phyloP scores from a whole-genome alignment of 2,113 vertebrate genomes.

The Hypanus sabinus region DNA sequence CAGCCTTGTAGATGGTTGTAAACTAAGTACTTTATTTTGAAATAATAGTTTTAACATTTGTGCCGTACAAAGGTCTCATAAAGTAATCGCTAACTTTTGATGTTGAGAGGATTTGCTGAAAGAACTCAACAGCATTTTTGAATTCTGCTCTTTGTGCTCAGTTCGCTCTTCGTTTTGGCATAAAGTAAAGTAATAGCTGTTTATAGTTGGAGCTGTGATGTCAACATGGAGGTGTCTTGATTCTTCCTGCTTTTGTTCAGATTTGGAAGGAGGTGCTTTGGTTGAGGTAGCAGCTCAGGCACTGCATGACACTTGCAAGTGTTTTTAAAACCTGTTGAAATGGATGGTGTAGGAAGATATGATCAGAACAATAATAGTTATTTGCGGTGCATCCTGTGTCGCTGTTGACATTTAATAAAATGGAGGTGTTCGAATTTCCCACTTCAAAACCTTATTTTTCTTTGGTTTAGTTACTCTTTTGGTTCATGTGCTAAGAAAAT shows the following conservation, averaged over 20 bases:
- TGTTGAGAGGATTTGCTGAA: not conserved
- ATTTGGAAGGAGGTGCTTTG: not conserved
- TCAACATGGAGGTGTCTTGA: conserved; percentile 7
- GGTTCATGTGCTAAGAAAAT: too few species aligned
- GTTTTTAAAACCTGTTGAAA: not conserved
- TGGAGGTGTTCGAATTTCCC: conserved; percentile 18
- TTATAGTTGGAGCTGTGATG: conserved; percentile 30
- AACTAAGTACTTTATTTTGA: not conserved
- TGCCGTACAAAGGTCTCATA: not conserved
- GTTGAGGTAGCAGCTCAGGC: not conserved
- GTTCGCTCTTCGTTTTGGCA: conserved; percentile 32
- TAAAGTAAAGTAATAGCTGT: conserved; percentile 41
- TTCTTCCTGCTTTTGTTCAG: not conserved
- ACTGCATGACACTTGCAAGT: not conserved
- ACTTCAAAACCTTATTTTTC: not conserved
- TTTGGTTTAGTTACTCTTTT: not conserved
- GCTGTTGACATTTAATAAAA: conserved; percentile 20
- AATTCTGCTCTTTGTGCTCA: not conserved
- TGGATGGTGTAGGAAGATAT: conserved; percentile 8
- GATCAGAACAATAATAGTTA: conserved; percentile 7
- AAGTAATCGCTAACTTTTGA: not conserved
- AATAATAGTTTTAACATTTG: conserved; percentile 18
- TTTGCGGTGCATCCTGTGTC: not conserved
- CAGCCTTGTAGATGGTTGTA: not conserved
- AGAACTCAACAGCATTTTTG: not conserved